A percentile compares a stretch with the other conserved stretches of the same genome.
phyloP scores from a whole-genome alignment of 2,113 vertebrate species.

The Nymphicus hollandicus region DNA sequence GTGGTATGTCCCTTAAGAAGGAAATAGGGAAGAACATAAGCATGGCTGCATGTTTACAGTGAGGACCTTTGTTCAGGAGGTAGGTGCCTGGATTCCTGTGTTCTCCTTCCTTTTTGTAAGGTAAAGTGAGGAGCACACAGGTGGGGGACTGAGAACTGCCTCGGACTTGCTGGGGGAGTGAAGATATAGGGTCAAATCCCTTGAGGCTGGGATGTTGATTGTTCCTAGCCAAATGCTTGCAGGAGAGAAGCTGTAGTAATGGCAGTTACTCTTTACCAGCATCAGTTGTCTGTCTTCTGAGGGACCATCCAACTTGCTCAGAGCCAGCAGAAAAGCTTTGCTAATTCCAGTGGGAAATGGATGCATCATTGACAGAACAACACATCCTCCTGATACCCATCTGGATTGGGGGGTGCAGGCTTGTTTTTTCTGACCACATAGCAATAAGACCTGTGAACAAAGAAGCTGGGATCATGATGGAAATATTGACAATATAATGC shows the following conservation, averaged over 20 bases:
- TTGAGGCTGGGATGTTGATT: not conserved
- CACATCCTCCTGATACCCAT: not conserved
- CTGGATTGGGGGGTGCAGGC: rapidly evolving
- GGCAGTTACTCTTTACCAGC: not conserved
- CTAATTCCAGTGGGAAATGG: not conserved
- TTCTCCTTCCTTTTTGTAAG: not conserved
- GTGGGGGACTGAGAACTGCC: not conserved
- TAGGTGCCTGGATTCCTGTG: not conserved
- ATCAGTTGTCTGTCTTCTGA: not conserved
- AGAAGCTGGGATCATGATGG: not conserved
- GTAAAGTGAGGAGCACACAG: not conserved
- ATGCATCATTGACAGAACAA: not conserved
- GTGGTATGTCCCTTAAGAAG: not conserved
- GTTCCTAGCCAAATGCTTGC: rapidly evolving
- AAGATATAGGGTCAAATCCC: not conserved
- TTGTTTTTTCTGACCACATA: not conserved
- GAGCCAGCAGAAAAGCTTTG: not conserved
- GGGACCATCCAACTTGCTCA: not conserved
- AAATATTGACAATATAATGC: not conserved
- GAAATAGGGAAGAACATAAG: not conserved
- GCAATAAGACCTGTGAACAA: not conserved
- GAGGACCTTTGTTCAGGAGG: not conserved
- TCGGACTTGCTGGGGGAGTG: not conserved
- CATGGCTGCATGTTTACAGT: not conserved
- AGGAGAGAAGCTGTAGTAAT: not conserved